Evolutionary conservation across 2,888 invertebrate genomes (phyloP), one percentile per base, ranked within the genome.

Genomic region (Volucella bombylans): DNA sequence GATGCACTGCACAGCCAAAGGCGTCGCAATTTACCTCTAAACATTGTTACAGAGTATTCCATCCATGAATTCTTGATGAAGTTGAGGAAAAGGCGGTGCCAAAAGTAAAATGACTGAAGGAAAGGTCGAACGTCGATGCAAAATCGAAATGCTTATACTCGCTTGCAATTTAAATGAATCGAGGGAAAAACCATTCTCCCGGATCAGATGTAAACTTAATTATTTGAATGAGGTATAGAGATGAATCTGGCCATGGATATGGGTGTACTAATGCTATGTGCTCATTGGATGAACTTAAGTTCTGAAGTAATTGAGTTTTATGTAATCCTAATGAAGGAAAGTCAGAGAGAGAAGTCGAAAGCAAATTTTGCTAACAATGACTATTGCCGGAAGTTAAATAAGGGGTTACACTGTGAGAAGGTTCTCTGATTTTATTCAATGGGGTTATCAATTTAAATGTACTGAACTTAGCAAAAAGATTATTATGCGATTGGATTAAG

Each of bases 291-390:
- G 68, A 59, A 57, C 61, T 76, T 47, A 54, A 41, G 50, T 45
- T 77, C 41, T 47, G 31, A 68, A 69, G 68, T 77, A 77, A 77
- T 77, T 77, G 41, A 69, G 68, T 77, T 77, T 68, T 77, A 77
- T 69, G 77, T 54, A 61, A 68, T 68, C 47, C 61, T 39, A 57
- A 38, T 31, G 18, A 54, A 39, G 15, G n/a, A n/a, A 15, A 31
- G 14, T 39, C 39, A 31, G 49, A 2, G n/a, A 2, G n/a, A 54
- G 10, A 15, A 39, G 45, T 65, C 15, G 54, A 41, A 45, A 62
- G 31, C 2, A 68, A 68, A 68, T 76, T 43, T n/a, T 43, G n/a
- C 49, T 14, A 41, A 55, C 65, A 74, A 55, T 41, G 74, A 65
- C 54, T 68, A 62, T 47, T 62, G n/a, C 45, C 41, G 9, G 68